Percentiles rank a stretch among this genome's conserved stretches.
Conservation (phyloP, 2,888 invertebrate genomes). For the Hypercompe scribonia region DNA sequence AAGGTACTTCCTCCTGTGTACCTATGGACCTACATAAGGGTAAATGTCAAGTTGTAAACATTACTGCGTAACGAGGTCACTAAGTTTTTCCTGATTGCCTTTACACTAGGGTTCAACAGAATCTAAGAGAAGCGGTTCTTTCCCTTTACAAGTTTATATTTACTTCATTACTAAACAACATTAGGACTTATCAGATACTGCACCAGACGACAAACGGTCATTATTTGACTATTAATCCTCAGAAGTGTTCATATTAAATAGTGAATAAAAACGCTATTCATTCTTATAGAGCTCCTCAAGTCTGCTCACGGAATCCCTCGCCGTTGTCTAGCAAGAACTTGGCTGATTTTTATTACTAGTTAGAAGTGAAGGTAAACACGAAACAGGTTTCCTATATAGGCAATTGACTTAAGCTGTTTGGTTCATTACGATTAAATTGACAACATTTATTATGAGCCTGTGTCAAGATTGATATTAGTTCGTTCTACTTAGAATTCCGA, state of each 20-base stretch:
- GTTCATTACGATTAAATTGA: neutral
- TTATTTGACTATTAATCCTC: neutral
- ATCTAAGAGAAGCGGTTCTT: neutral
- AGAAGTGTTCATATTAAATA: neutral
- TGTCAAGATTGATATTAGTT: neutral
- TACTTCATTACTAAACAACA: neutral
- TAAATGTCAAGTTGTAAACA: neutral
- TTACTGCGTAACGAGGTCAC: neutral
- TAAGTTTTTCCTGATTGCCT: neutral
- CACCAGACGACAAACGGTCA: neutral
- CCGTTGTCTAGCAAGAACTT: neutral
- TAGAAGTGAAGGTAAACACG: conserved; percentile 7
- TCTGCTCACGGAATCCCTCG: neutral
- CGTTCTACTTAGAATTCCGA: neutral
- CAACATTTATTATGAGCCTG: neutral
- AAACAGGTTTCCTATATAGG: conserved; percentile 9
- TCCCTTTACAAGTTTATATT: neutral
- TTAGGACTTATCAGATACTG: neutral
- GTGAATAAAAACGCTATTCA: neutral
- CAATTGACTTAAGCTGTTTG: neutral
- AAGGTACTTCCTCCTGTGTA: neutral
- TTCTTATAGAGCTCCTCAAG: neutral
- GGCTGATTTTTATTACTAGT: neutral
- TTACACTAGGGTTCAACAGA: neutral
- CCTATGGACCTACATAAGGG: neutral